A percentile compares a stretch with the other conserved stretches of the same genome.
Evolutionary conservation across 1,140 invertebrate species (phyloP).

Genomic region (Stegodyphus dumicola): DNA sequence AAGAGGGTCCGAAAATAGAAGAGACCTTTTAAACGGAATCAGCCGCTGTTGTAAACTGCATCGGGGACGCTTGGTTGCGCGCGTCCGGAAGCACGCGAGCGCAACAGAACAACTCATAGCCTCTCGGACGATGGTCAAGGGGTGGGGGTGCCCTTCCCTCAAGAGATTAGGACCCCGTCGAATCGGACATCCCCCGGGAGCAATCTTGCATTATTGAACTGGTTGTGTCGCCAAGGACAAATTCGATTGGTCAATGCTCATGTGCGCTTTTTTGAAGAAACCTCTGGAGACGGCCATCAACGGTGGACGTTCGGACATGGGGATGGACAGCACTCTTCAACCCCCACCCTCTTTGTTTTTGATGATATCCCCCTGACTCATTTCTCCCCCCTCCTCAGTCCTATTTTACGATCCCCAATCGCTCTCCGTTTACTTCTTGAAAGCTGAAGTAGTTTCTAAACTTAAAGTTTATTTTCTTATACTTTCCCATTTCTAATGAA

Average conservation of each 20-base stretch:
- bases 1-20: background rate
- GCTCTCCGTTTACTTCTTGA: slow-evolving; percentile 49
- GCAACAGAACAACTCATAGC: slow-evolving; percentile 43
- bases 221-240: slow-evolving; percentile 37
- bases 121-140: slow-evolving; percentile 29
- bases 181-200: slow-evolving; percentile 4
- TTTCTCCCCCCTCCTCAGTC: background rate
- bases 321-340: slow-evolving; percentile 7
- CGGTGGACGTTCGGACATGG: slow-evolving; percentile 1
- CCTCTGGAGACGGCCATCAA: slow-evolving; percentile 21
- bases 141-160: background rate
- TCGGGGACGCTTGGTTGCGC: slow-evolving; percentile 34
- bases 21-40: slow-evolving; percentile 37
- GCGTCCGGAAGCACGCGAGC: slow-evolving; percentile 10
- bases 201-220: slow-evolving; percentile 57
- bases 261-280: slow-evolving; percentile 42
- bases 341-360: background rate
- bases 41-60: slow-evolving; percentile 44
- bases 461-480: no score
- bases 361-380: background rate
- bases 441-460: slow-evolving; percentile 3
- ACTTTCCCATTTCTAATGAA: no score
- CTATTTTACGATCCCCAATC: slow-evolving; percentile 29
- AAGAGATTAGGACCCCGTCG: slow-evolving; percentile 15
- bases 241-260: slow-evolving; percentile 61